Evolutionary conservation across 2,113 vertebrate genomes (phyloP), one percentile per base, ranked within the genome.

Genomic region (Caranx ignobilis): DNA sequence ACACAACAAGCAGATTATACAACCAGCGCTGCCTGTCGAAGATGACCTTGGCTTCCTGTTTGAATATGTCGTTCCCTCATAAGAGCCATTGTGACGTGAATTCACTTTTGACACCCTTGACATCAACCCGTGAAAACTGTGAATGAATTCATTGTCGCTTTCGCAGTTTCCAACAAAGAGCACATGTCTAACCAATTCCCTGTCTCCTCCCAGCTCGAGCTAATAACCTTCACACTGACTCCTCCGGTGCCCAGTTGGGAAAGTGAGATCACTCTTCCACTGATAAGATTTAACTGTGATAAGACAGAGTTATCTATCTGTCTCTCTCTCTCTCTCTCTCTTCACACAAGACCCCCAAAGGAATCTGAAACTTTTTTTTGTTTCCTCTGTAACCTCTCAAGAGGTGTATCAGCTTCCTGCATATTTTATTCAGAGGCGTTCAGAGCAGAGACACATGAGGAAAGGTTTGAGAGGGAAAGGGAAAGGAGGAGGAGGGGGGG

Each of bases 251-350:
- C 81, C 79, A 21, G 48, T 56, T 57, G 57, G 50, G 77, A 75
- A 84, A 62, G 37, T 60, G 41, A 86, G 71, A 79, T 83, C 67
- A 37, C 64, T 84, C 45, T 12, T 68, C 65, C 11, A 0, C 59
- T 71, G 86, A 87, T 87, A 68, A 83, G 71, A 81, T 83, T 50
- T 50, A 1, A 19, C 71, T 77, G 55, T 3, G 83, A 88, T 86
- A 82, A 76, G 64, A 71, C n/a, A 41, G 35, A 9, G 50, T 56
- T 66, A 81, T 86, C 78, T 79, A 11, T 21, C 52, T 59, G 79
- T 60, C 60, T 69, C 76, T 78, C 85, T 59, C 55, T 16, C 32
- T 54, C 85, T 59, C 55, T 16, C 32, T 54, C 60, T 57, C 39
- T 63, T 18, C 43, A 32, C 71, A 52, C 56, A 34, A 31, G 75